Conservation (phyloP, 2,113 vertebrate genomes). For the Corythaixoides concolor region DNA sequence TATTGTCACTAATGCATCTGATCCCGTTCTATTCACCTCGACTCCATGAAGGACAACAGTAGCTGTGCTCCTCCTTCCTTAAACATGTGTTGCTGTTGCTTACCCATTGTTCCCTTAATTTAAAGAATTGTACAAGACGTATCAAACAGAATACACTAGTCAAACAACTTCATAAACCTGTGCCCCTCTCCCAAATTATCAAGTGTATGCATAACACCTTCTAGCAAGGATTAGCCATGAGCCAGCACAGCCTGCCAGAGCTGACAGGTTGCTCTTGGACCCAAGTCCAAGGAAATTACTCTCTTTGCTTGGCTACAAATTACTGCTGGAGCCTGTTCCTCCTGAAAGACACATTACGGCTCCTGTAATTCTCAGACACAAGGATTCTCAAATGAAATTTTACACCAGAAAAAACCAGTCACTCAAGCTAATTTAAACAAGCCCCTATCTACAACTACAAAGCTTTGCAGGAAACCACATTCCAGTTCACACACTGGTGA, state of each 20-base stretch:
- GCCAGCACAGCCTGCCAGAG: neutral
- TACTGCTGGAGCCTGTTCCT: neutral
- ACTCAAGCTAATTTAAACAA: neutral
- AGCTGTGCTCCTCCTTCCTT: neutral
- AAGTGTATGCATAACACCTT: neutral
- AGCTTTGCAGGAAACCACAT: neutral
- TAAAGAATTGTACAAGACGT: neutral
- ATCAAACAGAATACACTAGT: neutral
- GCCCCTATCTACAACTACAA: accelerated
- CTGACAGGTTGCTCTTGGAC: neutral
- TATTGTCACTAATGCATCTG: neutral
- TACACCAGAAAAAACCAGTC: neutral
- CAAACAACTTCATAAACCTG: neutral
- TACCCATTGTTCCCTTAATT: neutral
- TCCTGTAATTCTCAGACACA: neutral
- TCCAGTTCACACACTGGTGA: neutral
- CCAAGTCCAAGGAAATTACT: neutral
- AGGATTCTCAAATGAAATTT: neutral
- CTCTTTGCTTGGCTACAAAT: neutral
- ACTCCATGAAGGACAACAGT: neutral
- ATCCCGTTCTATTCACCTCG: neutral
- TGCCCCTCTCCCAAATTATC: neutral
- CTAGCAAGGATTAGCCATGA: neutral
- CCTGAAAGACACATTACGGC: accelerated
- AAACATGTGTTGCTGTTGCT: neutral